Conservation (phyloP, 2,888 invertebrate genomes). For the Notodromas monacha region DNA sequence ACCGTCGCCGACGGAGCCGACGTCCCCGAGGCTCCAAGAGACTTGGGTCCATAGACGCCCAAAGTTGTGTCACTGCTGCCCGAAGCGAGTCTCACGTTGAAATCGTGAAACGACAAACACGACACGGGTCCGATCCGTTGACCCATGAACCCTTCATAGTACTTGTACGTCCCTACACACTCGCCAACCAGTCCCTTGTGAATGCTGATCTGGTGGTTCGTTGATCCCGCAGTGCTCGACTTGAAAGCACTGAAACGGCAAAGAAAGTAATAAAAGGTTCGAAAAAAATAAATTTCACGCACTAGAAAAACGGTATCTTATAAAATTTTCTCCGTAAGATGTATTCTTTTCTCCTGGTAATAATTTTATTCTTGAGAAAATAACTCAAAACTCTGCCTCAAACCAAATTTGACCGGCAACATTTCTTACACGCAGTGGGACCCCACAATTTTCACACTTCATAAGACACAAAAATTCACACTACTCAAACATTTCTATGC, state of each 20-base stretch:
- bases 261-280: slow-evolving; percentile 8
- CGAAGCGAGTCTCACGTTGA: slow-evolving; percentile 46
- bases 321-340: neutral
- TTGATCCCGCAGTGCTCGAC: no score
- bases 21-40: no score
- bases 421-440: no score
- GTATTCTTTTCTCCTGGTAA: no score
- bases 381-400: no score
- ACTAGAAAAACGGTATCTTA: slow-evolving; percentile 1
- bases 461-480: slow-evolving; percentile 1
- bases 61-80: slow-evolving; percentile 56
- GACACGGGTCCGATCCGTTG: slow-evolving; percentile 55
- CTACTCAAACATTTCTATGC: neutral
- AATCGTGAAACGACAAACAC: slow-evolving; percentile 62
- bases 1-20: no score
- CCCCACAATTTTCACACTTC: no score
- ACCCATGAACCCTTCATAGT: slow-evolving; percentile 64
- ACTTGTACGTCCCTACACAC: slow-evolving; percentile 40
- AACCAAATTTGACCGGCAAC: no score
- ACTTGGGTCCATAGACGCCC: slow-evolving; percentile 29
- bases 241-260: no score
- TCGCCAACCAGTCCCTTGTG: slow-evolving; percentile 36
- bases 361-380: no score
- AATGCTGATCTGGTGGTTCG: slow-evolving; percentile 41
- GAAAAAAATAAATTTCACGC: slow-evolving; percentile 1